A percentile compares a stretch with the other conserved stretches of the same genome.
phyloP scores from a whole-genome alignment of 2,888 invertebrate genomes.

The Cordilura impudica region DNA sequence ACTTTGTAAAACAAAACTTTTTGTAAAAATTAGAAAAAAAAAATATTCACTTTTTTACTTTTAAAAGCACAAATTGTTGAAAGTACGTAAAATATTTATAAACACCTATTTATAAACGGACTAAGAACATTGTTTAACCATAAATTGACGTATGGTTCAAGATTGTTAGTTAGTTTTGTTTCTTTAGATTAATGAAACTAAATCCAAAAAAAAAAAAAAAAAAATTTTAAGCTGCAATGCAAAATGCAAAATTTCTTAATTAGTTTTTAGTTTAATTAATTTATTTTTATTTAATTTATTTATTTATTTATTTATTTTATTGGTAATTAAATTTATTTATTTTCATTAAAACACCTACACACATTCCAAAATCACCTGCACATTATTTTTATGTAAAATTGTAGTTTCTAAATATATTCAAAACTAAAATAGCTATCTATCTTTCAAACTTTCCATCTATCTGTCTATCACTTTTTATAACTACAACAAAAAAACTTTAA shows the following conservation, averaged over 20 bases:
- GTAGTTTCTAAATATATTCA: constrained; percentile 25
- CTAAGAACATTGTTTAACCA: constrained; percentile 50
- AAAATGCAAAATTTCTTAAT: constrained; percentile 1
- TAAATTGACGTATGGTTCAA: constrained; percentile 53
- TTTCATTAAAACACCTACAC: constrained; percentile 43
- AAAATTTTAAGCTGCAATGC: constrained; percentile 8
- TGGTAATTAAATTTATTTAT: constrained; percentile 57
- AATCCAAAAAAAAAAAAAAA: constrained; percentile 14
- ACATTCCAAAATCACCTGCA: constrained; percentile 1
- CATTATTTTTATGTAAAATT: constrained; percentile 29
- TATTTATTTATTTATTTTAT: constrained; percentile 68
- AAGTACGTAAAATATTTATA: constrained; percentile 33
- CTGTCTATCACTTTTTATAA: constrained; percentile 46
- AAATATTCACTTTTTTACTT: constrained; percentile 52
- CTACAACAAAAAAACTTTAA: background rate
- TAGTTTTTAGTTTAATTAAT: constrained; percentile 58
- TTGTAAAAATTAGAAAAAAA: background rate
- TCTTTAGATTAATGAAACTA: constrained; percentile 26
- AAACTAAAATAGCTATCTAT: background rate
- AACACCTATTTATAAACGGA: constrained; percentile 7
- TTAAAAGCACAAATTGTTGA: constrained; percentile 62
- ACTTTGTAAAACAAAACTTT: constrained; percentile 11
- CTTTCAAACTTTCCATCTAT: constrained; percentile 5
- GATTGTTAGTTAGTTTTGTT: constrained; percentile 43
- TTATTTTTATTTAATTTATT: constrained; percentile 70